Evolutionary conservation across 2,888 invertebrate species (phyloP).

Genomic region (Lasioglossum leucozonium): DNA sequence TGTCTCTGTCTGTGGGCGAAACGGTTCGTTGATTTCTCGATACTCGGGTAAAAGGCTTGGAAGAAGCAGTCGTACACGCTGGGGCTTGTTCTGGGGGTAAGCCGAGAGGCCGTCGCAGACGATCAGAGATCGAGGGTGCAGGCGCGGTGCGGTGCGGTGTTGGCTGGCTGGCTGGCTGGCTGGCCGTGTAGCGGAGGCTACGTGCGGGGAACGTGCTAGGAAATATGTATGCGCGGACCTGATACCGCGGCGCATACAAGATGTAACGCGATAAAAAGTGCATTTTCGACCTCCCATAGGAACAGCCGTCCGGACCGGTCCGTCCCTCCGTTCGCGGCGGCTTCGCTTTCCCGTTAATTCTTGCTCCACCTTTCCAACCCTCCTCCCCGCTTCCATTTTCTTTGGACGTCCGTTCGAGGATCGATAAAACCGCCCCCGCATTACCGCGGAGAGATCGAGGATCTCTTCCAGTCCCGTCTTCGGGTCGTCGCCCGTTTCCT

Average conservation of each 20-base stretch:
- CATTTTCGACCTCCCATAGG: conserved; percentile 71
- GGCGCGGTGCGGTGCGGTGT: background rate
- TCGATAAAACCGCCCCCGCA: conserved; percentile 18
- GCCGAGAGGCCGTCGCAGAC: conserved; percentile 51
- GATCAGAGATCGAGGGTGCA: conserved; percentile 38
- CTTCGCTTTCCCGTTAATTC: conserved; percentile 11
- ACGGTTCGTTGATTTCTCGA: conserved; percentile 58
- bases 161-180: conserved; percentile 56
- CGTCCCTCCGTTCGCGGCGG: background rate
- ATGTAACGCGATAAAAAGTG: conserved; percentile 76
- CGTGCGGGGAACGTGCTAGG: conserved; percentile 71
- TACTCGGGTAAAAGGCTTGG: conserved; percentile 39
- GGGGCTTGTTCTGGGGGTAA: conserved; percentile 64
- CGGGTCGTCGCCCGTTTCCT: background rate
- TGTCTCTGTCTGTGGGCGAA: conserved; percentile 33
- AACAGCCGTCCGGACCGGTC: conserved; percentile 34
- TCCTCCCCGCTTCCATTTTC: background rate
- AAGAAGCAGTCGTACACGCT: background rate
- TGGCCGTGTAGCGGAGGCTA: conserved; percentile 58
- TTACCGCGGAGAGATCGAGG: background rate
- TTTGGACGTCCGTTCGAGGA: background rate
- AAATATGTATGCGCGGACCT: conserved; percentile 74
- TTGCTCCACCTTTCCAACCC: background rate
- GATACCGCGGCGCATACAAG: conserved; percentile 72
- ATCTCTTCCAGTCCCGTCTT: background rate